phyloP scores from a whole-genome alignment of 2,113 vertebrate genomes.

The Ursus arctos region DNA sequence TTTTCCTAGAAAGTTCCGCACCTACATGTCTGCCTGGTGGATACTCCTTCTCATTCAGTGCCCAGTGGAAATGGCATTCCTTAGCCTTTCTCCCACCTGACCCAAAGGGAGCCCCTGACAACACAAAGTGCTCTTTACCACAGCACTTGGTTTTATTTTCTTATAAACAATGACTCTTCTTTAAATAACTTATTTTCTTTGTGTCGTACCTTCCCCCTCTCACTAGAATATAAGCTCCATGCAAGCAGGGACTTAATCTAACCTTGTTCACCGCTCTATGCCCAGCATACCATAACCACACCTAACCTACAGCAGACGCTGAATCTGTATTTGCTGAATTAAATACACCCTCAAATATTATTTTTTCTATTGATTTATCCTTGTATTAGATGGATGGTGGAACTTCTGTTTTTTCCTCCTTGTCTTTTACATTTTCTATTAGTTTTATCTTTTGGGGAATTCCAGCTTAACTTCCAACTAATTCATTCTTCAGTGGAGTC shows the following conservation, averaged over 20 bases:
- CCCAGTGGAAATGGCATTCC: not conserved
- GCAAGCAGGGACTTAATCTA: not conserved
- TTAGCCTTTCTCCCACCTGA: not conserved
- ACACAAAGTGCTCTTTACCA: not conserved
- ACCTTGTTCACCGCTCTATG: not conserved
- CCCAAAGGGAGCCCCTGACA: not conserved
- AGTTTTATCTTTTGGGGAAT: not conserved
- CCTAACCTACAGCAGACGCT: not conserved
- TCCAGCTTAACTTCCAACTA: not conserved
- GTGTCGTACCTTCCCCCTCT: not conserved
- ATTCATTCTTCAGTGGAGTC: not conserved
- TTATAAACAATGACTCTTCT: not conserved
- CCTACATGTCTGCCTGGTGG: not conserved
- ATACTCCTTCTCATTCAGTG: not conserved
- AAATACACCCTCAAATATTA: not conserved
- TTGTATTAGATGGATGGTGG: not conserved
- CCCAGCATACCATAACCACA: not conserved
- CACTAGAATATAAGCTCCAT: not conserved
- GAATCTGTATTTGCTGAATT: not conserved
- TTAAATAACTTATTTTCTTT: not conserved
- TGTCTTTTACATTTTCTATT: slow-evolving; percentile 41
- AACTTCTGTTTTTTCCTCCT: not conserved
- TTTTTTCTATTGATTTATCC: not conserved
- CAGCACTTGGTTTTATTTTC: not conserved
- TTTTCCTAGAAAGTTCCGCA: not conserved